Conservation (phyloP, 2,797 vertebrate species). For the Phyllotis vaccarum region DNA sequence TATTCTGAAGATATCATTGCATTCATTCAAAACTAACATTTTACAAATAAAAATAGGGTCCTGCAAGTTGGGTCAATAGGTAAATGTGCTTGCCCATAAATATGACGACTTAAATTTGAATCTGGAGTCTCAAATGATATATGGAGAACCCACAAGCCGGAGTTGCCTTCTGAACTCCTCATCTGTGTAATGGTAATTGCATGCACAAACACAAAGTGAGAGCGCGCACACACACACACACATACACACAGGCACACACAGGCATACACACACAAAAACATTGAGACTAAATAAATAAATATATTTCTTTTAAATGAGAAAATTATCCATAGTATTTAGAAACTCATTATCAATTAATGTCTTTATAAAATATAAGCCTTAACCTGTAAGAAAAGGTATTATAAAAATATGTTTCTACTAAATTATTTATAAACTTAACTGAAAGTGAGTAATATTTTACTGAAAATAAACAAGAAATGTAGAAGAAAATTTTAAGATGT, state of each 20-base stretch:
- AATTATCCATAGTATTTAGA: not conserved
- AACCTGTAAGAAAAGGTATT: not conserved
- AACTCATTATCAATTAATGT: not conserved
- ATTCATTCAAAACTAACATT: not conserved
- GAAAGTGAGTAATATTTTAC: conserved; percentile 85
- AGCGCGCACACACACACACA: too few relatives aligned
- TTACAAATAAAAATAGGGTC: not conserved
- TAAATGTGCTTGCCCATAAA: not conserved
- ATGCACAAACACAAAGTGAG: not conserved
- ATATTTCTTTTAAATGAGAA: not conserved
- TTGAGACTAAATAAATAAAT: not conserved
- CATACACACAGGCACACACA: too few relatives aligned
- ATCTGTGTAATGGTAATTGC: too few relatives aligned
- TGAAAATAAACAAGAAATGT: conserved; percentile 82
- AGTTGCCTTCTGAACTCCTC: not conserved
- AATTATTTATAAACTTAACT: conserved; percentile 68
- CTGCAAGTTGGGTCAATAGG: too few relatives aligned
- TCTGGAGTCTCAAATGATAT: not conserved
- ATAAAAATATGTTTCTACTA: conserved; percentile 6
- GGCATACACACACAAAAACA: too few relatives aligned
- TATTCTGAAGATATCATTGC: not conserved
- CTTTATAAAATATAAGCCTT: not conserved
- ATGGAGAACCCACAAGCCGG: not conserved
- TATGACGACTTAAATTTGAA: not conserved
- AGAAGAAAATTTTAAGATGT: conserved; percentile 52